phyloP scores from a whole-genome alignment of 2,888 invertebrate genomes.

The Eudasyphora cyanicolor region DNA sequence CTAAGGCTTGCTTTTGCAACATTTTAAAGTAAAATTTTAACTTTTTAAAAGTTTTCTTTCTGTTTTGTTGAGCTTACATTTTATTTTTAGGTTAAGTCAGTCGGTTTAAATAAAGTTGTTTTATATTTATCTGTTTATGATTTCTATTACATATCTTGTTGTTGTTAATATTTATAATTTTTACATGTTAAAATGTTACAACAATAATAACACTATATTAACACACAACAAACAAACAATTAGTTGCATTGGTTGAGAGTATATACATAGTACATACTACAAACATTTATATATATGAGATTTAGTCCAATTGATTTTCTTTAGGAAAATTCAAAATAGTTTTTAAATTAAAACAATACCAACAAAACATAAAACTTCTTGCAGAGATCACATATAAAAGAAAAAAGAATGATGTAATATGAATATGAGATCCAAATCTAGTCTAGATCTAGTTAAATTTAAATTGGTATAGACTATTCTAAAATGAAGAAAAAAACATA shows the following conservation, averaged over 20 bases:
- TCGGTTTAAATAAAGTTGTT: not conserved
- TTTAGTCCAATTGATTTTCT: conserved; percentile 57
- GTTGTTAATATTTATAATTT: conserved; percentile 56
- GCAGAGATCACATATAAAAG: conserved; percentile 51
- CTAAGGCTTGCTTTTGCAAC: not conserved
- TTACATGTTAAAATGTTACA: conserved; percentile 22
- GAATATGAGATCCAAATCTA: not conserved
- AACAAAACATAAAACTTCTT: conserved; percentile 36
- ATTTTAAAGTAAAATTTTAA: conserved; percentile 42
- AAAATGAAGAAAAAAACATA: not conserved
- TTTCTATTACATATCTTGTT: conserved; percentile 32
- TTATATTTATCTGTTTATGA: conserved; percentile 12
- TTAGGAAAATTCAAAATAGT: conserved; percentile 58
- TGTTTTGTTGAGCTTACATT: conserved; percentile 41
- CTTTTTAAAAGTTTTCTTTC: conserved; percentile 51
- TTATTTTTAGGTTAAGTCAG: conserved; percentile 5
- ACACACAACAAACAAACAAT: conserved; percentile 26
- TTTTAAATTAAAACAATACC: conserved; percentile 28
- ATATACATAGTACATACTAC: no score
- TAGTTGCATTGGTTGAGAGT: conserved; percentile 58
- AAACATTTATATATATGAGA: no score
- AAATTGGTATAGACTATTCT: not conserved
- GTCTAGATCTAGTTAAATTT: not conserved
- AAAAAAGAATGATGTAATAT: no score
- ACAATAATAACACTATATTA: not conserved